Conservation (phyloP, 2,888 invertebrate species). For the Orthonychiurus folsomi region DNA sequence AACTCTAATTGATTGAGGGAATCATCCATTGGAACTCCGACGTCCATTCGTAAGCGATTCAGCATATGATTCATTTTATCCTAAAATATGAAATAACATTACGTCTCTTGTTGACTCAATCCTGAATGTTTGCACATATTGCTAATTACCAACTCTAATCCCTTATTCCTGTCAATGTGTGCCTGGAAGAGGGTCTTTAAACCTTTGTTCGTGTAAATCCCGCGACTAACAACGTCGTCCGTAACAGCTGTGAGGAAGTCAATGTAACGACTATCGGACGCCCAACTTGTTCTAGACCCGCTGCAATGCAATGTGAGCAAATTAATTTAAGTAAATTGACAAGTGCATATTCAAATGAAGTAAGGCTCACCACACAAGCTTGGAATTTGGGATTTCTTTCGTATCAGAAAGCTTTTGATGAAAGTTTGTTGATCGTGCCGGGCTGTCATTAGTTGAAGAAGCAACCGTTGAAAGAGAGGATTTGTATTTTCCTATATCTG, state of each 20-base stretch:
- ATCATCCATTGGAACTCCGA: constrained; percentile 45
- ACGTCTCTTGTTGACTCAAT: background rate
- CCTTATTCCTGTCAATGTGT: constrained; percentile 49
- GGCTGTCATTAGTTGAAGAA: constrained; percentile 22
- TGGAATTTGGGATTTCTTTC: no score
- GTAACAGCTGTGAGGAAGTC: constrained; percentile 50
- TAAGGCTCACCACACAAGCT: no score
- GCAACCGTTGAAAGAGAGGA: constrained; percentile 30
- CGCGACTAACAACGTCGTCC: constrained; percentile 51
- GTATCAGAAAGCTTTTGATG: no score
- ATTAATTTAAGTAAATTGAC: no score
- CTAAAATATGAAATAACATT: constrained; percentile 40
- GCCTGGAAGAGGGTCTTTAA: constrained; percentile 49
- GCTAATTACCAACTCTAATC: constrained; percentile 47
- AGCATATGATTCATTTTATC: constrained; percentile 47
- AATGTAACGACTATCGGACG: constrained; percentile 42
- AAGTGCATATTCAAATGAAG: no score
- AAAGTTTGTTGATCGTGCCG: no score
- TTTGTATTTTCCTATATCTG: constrained; percentile 21
- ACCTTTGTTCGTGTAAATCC: constrained; percentile 50
- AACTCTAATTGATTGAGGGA: constrained; percentile 42
- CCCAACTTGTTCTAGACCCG: constrained; percentile 32
- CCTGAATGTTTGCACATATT: background rate
- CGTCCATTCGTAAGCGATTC: constrained; percentile 45
- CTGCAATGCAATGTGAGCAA: background rate